phyloP scores from a whole-genome alignment of 2,113 vertebrate species.

The Ibidorhyncha struthersii region DNA sequence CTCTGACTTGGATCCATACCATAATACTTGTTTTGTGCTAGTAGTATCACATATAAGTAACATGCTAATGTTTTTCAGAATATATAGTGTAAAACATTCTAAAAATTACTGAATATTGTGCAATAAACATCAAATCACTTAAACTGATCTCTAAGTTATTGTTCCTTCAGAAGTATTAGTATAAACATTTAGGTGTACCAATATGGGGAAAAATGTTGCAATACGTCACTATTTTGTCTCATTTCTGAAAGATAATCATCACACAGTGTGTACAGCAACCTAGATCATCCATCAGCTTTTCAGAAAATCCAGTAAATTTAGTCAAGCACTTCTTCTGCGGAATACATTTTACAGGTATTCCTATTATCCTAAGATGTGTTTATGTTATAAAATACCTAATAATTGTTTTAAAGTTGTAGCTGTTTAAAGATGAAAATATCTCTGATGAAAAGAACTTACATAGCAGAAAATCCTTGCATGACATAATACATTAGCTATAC shows the following conservation, averaged over 20 bases:
- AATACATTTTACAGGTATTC: neutral
- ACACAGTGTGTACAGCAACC: neutral
- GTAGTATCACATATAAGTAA: neutral
- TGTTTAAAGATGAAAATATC: neutral
- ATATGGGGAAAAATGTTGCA: neutral
- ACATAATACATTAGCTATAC: neutral
- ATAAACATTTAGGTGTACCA: neutral
- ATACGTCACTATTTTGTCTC: neutral
- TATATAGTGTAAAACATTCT: neutral
- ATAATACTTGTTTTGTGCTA: neutral
- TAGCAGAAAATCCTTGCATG: neutral
- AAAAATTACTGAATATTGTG: neutral
- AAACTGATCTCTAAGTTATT: neutral
- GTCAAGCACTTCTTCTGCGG: neutral
- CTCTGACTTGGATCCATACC: neutral
- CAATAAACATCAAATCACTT: neutral
- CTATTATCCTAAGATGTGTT: neutral
- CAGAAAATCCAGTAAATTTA: neutral
- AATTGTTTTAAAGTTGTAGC: neutral
- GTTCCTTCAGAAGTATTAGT: neutral
- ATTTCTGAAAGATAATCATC: neutral
- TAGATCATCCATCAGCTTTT: neutral
- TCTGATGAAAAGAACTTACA: neutral
- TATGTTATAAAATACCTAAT: neutral
- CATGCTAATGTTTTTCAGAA: neutral